Evolutionary conservation across 2,888 invertebrate genomes (phyloP).

Genomic region (Isoperla grammatica): DNA sequence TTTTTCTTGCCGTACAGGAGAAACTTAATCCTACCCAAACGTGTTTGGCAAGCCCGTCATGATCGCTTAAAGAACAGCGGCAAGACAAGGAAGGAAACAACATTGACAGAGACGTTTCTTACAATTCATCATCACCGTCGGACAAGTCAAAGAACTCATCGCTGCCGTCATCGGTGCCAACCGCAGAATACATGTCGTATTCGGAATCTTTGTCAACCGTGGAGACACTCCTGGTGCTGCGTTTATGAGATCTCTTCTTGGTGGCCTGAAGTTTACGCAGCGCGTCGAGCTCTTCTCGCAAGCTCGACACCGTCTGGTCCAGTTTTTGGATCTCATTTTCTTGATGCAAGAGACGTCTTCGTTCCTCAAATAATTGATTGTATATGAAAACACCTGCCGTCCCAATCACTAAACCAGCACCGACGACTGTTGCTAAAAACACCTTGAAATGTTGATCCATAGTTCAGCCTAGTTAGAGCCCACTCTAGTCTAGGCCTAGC

Average conservation of each 20-base stretch:
- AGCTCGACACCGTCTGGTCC: constrained; percentile 33
- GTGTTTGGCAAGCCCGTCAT: too few relatives aligned
- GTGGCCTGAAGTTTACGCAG: constrained; percentile 5
- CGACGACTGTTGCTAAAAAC: constrained; percentile 35
- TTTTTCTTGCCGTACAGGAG: too few relatives aligned
- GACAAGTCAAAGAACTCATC: constrained; percentile 30
- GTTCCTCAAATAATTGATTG: constrained; percentile 35
- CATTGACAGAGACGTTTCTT: too few relatives aligned
- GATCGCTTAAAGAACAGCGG: too few relatives aligned
- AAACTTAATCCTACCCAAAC: too few relatives aligned
- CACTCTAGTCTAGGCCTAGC: too few relatives aligned
- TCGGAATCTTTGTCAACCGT: constrained; percentile 20
- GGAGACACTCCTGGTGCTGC: constrained; percentile 1
- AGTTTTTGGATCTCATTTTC: constrained; percentile 32
- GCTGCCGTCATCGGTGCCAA: constrained; percentile 27
- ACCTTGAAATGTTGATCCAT: constrained; percentile 28
- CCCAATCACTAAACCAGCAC: constrained; percentile 37
- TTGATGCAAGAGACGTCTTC: constrained; percentile 33
- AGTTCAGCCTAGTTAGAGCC: background rate
- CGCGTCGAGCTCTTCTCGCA: constrained; percentile 34
- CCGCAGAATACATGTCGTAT: constrained; percentile 22
- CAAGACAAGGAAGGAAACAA: too few relatives aligned
- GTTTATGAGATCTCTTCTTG: background rate
- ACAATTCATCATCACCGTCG: constrained; percentile 21
- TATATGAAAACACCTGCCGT: constrained; percentile 37